phyloP scores from a whole-genome alignment of 2,113 vertebrate genomes.

The Malurus melanocephalus region DNA sequence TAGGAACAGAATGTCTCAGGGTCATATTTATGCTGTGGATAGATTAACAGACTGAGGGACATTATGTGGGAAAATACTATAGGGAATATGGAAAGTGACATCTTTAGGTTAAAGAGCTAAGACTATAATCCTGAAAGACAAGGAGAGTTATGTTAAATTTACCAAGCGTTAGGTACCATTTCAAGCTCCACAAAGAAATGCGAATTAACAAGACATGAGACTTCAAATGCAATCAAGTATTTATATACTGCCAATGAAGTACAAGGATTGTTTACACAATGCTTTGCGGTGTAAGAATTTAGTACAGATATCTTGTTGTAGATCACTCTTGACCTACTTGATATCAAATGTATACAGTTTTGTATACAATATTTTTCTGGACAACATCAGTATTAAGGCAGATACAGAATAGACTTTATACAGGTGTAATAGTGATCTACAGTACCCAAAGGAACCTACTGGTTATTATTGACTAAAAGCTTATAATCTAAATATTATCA shows the following conservation, averaged over 20 bases:
- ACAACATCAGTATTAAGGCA: background rate
- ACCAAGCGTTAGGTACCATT: background rate
- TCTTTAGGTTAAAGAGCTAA: background rate
- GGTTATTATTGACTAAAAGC: background rate
- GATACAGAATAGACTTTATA: background rate
- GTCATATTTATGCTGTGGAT: background rate
- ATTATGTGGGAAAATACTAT: background rate
- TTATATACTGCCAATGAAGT: background rate
- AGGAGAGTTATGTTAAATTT: background rate
- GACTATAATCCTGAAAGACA: background rate
- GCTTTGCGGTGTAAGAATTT: background rate
- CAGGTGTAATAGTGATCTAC: background rate
- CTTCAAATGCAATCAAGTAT: background rate
- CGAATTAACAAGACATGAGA: background rate
- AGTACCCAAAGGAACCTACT: background rate
- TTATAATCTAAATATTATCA: background rate
- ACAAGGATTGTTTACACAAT: background rate
- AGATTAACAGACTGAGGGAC: background rate
- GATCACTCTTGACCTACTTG: background rate
- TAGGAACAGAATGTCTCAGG: background rate
- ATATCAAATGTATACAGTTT: background rate
- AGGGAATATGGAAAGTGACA: background rate
- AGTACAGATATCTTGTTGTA: background rate
- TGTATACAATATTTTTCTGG: background rate
- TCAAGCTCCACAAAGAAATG: background rate